Evolutionary conservation across 2,113 vertebrate species (phyloP).

Genomic region (Tragelaphus buxtoni): DNA sequence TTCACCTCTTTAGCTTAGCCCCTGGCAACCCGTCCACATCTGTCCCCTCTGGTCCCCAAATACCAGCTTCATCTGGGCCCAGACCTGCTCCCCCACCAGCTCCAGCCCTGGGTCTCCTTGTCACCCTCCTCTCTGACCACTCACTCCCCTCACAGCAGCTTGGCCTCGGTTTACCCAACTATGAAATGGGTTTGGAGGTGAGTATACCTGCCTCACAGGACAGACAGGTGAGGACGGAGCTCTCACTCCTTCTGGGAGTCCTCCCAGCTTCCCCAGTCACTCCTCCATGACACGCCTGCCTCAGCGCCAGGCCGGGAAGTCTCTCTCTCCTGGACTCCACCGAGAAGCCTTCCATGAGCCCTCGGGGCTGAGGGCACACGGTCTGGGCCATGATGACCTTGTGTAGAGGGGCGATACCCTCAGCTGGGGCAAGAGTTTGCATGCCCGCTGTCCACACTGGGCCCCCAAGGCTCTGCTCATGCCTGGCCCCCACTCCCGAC

Average conservation of each 20-base stretch:
- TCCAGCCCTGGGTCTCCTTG: not conserved
- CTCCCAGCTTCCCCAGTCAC: not conserved
- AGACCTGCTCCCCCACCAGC: not conserved
- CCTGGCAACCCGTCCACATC: not conserved
- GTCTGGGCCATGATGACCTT: not conserved
- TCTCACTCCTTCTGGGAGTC: not conserved
- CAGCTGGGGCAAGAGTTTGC: not conserved
- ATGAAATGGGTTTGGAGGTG: not conserved
- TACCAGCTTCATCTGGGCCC: not conserved
- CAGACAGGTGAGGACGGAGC: not conserved
- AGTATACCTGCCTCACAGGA: not conserved
- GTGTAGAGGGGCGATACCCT: not conserved
- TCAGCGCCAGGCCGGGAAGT: not conserved
- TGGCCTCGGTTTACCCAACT: not conserved
- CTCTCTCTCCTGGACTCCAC: not conserved
- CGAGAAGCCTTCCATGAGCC: not conserved
- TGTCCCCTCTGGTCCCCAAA: not conserved
- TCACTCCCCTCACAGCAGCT: rapidly evolving
- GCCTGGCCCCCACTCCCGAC: too few species aligned
- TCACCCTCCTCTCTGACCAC: not conserved
- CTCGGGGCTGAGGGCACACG: not conserved
- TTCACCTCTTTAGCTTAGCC: not conserved
- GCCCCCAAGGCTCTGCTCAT: too few species aligned
- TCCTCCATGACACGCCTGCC: not conserved
- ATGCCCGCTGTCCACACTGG: not conserved